Evolutionary conservation across 2,797 vertebrate species (phyloP).

Genomic region (Champsocephalus esox): DNA sequence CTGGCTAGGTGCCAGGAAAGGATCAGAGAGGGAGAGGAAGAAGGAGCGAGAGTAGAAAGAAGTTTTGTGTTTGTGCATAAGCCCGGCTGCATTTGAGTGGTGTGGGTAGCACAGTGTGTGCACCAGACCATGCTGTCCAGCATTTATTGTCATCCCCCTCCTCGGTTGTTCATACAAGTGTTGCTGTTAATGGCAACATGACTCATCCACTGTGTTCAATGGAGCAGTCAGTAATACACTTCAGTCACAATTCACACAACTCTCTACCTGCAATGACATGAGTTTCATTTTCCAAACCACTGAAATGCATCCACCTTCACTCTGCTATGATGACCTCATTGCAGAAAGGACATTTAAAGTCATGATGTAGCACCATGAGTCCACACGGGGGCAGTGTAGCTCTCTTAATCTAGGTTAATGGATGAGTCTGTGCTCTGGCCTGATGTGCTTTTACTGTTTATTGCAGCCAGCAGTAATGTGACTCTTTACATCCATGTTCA

Average conservation of each 20-base stretch:
- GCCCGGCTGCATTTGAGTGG: slow-evolving; percentile 30
- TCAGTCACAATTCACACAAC: neutral
- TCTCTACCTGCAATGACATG: slow-evolving; percentile 11
- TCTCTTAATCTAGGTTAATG: slow-evolving; percentile 30
- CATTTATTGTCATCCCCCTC: slow-evolving; percentile 1
- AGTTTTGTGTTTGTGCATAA: slow-evolving; percentile 47
- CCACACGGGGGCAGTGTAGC: slow-evolving; percentile 77
- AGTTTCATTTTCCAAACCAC: slow-evolving; percentile 25
- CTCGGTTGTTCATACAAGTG: slow-evolving; percentile 19
- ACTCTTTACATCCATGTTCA: slow-evolving; percentile 43
- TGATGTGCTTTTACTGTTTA: slow-evolving; percentile 40
- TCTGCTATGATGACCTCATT: slow-evolving; percentile 22
- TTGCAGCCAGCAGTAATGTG: slow-evolving; percentile 36
- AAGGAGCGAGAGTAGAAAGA: slow-evolving; percentile 36
- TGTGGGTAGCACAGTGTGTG: slow-evolving; percentile 26
- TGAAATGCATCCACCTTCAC: slow-evolving; percentile 11
- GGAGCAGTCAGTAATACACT: slow-evolving; percentile 26
- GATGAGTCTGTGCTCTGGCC: slow-evolving; percentile 4
- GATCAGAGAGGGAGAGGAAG: slow-evolving; percentile 44
- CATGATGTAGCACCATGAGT: slow-evolving; percentile 16
- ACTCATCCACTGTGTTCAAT: slow-evolving; percentile 41
- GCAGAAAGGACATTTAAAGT: slow-evolving; percentile 14
- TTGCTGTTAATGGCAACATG: slow-evolving; percentile 45
- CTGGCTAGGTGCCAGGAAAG: slow-evolving; percentile 72
- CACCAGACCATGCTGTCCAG: slow-evolving; percentile 37